Conservation (phyloP, 2,113 vertebrate genomes). For the Corvus moneduloides region DNA sequence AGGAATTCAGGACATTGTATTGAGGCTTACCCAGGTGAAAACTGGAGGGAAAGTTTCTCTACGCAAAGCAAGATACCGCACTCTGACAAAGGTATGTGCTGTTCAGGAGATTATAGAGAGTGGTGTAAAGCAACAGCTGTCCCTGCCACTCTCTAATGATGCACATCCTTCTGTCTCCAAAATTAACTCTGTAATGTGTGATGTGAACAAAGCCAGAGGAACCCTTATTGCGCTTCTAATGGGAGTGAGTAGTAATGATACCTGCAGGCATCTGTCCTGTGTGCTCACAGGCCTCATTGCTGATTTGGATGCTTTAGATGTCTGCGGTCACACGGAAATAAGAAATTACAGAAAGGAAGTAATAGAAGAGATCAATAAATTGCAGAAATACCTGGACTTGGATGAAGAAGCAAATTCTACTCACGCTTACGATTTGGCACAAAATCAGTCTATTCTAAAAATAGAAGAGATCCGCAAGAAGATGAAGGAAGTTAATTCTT, state of each 20-base stretch:
- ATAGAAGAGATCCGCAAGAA: constrained; percentile 89
- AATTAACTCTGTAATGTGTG: constrained; percentile 91
- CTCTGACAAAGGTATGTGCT: constrained; percentile 87
- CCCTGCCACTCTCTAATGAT: constrained; percentile 89
- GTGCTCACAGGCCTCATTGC: constrained; percentile 91
- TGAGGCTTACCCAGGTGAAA: constrained; percentile 92
- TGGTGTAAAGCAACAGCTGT: constrained; percentile 81
- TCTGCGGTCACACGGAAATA: constrained; percentile 85
- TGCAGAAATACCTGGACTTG: constrained; percentile 90
- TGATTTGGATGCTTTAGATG: constrained; percentile 92
- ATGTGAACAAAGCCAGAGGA: constrained; percentile 89
- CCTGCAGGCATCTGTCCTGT: constrained; percentile 89
- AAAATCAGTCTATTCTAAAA: constrained; percentile 91
- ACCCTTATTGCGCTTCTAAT: constrained; percentile 91
- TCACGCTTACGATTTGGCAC: constrained; percentile 86
- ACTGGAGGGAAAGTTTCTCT: constrained; percentile 89
- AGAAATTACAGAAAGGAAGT: constrained; percentile 94
- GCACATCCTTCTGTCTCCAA: constrained; percentile 86
- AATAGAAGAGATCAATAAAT: constrained; percentile 92
- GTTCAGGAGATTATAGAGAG: constrained; percentile 92
- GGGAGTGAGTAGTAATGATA: constrained; percentile 88
- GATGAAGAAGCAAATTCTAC: constrained; percentile 90
- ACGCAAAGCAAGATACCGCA: constrained; percentile 89
- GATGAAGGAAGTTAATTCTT: constrained; percentile 80
- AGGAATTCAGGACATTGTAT: constrained; percentile 85